These are phyloP conservation scores for Lophius piscatorius DNA, from an alignment of 2,113 vertebrate species.

Conservation along the genomic window DNA sequence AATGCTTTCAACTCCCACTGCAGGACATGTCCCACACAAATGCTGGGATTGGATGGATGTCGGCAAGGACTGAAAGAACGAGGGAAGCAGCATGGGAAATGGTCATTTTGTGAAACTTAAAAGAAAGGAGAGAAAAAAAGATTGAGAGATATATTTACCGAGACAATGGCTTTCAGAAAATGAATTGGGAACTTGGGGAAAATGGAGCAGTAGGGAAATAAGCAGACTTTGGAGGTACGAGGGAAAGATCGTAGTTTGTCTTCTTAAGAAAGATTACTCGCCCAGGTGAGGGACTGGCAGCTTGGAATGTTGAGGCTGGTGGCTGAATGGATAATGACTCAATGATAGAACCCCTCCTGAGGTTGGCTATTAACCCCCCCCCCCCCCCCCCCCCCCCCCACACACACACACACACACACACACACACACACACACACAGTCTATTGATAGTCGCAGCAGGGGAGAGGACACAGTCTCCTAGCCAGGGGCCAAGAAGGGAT, in stretches of 20 bases:
- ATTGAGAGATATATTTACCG: constrained; percentile 37
- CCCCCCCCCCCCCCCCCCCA: constrained; percentile 53
- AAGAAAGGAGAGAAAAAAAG: constrained; percentile 32
- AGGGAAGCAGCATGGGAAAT: constrained; percentile 37
- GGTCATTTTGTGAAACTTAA: constrained; percentile 48
- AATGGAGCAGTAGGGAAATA: constrained; percentile 44
- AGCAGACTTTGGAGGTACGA: constrained; percentile 22
- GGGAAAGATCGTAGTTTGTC: constrained; percentile 55
- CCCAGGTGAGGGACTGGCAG: constrained; percentile 60
- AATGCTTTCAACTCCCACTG: constrained; percentile 77
- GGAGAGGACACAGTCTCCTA: constrained; percentile 67
- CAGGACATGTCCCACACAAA: constrained; percentile 69
- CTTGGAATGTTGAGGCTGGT: constrained; percentile 57
- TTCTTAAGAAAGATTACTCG: constrained; percentile 74
- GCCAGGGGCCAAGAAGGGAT: constrained; percentile 61
- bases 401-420: constrained; percentile 35
- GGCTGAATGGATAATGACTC: constrained; percentile 74
- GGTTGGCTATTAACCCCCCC: constrained; percentile 65
- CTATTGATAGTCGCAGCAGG: constrained; percentile 73
- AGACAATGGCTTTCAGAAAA: constrained; percentile 35
- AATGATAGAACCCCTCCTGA: constrained; percentile 76
- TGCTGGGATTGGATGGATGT: constrained; percentile 49
- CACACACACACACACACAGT: constrained; percentile 54
- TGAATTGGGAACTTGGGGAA: constrained; percentile 20
- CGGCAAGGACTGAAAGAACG: constrained; percentile 36